phyloP scores from a whole-genome alignment of 2,797 vertebrate species.

The Fistularia commersonii region DNA sequence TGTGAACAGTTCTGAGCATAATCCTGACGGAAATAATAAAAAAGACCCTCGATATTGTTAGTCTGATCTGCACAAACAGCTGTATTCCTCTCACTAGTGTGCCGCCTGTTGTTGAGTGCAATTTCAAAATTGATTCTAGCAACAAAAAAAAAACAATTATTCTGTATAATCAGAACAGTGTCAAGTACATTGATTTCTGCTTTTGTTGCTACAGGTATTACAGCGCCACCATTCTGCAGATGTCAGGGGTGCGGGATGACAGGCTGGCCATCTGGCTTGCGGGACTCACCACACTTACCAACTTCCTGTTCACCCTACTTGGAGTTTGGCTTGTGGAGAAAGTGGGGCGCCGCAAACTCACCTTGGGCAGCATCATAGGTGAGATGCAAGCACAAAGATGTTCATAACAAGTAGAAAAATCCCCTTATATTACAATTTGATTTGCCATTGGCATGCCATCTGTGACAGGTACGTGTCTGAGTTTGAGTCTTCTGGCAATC shows the following conservation, averaged over 20 bases:
- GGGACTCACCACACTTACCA: constrained; percentile 89
- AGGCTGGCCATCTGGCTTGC: constrained; percentile 94
- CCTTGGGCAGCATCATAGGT: constrained; percentile 89
- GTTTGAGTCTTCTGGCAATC: constrained; percentile 84
- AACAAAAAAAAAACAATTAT: too few species aligned
- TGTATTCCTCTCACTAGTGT: too few species aligned
- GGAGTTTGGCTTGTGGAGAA: constrained; percentile 97
- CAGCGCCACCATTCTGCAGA: constrained; percentile 98
- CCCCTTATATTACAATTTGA: not conserved
- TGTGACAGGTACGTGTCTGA: constrained; percentile 84
- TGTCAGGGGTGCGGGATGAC: constrained; percentile 94
- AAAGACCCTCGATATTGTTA: too few species aligned
- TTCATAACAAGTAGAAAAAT: not conserved
- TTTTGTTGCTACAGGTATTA: constrained; percentile 83
- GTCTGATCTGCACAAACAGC: too few species aligned
- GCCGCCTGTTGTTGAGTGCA: too few species aligned
- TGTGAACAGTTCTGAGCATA: too few species aligned
- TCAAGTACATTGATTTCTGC: not conserved
- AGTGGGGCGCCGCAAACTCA: constrained; percentile 91
- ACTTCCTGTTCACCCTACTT: constrained; percentile 93
- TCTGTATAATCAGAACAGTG: too few species aligned
- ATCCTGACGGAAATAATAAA: too few species aligned
- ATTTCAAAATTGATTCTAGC: too few species aligned
- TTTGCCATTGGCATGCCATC: not conserved
- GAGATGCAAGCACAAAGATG: constrained; percentile 14